Base-by-base conservation (phyloP, 2,888 invertebrate genomes). In the Prenolepis imparis region DNA sequence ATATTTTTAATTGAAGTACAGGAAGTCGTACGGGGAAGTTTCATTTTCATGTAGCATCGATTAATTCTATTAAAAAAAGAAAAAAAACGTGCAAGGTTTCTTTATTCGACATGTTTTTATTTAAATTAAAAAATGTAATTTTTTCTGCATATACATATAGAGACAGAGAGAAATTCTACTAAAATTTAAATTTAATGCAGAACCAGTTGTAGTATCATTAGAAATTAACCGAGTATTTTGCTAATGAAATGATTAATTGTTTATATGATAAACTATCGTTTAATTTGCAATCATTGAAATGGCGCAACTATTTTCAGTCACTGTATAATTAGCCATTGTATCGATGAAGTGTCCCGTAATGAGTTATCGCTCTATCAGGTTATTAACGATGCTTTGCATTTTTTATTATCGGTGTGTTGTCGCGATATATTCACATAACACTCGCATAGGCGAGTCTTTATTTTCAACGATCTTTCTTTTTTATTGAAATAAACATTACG, bases 171-270 rank as follows among this genome's bases (percentile, higher is more conserved):
- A 44, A 18, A 15, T 44, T 18, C 5, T 32, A 32, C 32, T 68
- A n/a, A 12, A 21, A 44, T 6, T 59, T 4, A 59, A 78, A 57
- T 77, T 39, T 67, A 77, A 57, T n/a, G 12, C 55, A 67, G 57
- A 59, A 41, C 21, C 18, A 9, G 21, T 41, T 66, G 12, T 32
- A 52, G 3, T 67, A 66, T 66, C 18, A 59, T 68, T 24, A 78
- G 68, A 59, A 68, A 78, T 78, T 78, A 78, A 78, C 21, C 4
- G 12, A 12, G 8, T 8, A 77, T 39, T 57, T 41, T 24, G 32
- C 21, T 39, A 70, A 44, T 70, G 59, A 59, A 24, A 28, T 68
- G 44, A 78, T 78, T 78, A 68, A 57, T 78, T 48, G 44, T 70
- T 70, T 24, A 44, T 21, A 59, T 21, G 32, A 59, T 36, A 59